These are phyloP conservation scores for Ammodytes marinus DNA, from an alignment of 2,113 vertebrate genomes.

Conservation along the genomic window DNA sequence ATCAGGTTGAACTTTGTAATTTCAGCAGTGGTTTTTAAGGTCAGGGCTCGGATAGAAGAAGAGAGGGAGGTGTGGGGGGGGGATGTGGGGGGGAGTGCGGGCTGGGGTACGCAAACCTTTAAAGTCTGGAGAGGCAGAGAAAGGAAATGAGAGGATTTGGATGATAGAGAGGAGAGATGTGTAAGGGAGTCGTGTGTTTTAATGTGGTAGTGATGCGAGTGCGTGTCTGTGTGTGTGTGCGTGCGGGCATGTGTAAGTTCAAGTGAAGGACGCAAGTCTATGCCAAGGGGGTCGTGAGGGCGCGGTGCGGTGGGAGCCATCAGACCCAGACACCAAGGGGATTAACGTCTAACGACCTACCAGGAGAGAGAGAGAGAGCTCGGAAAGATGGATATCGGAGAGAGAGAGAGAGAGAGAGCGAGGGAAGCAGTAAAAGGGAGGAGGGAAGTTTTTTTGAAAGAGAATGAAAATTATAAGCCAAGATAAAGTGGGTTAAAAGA, in stretches of 20 bases:
- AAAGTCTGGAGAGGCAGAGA: not conserved
- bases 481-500: not conserved
- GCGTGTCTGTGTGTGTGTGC: not conserved
- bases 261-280: slow-evolving; percentile 21
- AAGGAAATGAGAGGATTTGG: slow-evolving; percentile 43
- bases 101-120: not conserved
- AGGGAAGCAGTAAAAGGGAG: not conserved
- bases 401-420: not conserved
- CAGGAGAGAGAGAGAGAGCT: slow-evolving; percentile 28
- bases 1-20: slow-evolving; percentile 33
- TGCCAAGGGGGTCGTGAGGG: not conserved
- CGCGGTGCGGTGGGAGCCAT: slow-evolving; percentile 30
- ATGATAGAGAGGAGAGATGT: slow-evolving; percentile 9
- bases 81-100: too few relatives aligned
- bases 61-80: not conserved
- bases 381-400: slow-evolving; percentile 38
- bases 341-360: slow-evolving; percentile 52
- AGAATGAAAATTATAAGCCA: not conserved
- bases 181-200: not conserved
- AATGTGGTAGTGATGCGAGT: slow-evolving; percentile 6
- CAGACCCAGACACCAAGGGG: slow-evolving; percentile 52
- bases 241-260: not conserved
- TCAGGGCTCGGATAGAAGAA: slow-evolving; percentile 22
- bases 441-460: not conserved
- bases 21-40: slow-evolving; percentile 28